Base-by-base conservation (phyloP, 2,888 invertebrate genomes). In the Patella depressa region DNA sequence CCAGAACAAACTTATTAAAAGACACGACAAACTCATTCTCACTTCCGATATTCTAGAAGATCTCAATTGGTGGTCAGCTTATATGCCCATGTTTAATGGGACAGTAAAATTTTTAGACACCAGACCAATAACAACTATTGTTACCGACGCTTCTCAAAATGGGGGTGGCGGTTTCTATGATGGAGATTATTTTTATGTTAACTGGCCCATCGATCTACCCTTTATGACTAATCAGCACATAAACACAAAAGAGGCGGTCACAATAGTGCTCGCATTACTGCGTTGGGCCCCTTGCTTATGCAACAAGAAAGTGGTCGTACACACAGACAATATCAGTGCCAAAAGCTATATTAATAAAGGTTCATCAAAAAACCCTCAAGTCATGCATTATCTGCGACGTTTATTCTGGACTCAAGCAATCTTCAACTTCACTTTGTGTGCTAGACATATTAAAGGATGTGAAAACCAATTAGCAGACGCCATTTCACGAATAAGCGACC, bases 181-280 rank as follows among this genome's bases (percentile, higher is more conserved):
- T 2, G 72, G 72, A 45, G 72, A 72, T 17, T 72, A 53, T 29
- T 72, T 72, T 72, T 72, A 72, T 24, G 45, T 19, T 12, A 72
- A 72, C 24, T 72, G 72, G 72, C 45, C 45, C 34, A 72, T 72
- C 45, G 72, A 72, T 45, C 53, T 29, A 5, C 72, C 34, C 45
- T 29, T 34, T 12, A n/a, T 72, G 72, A 45, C 53, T 19, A 72
- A 45, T 11, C 45, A n/a, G 34, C 72, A 72, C 45, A 72, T 72
- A 29, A 72, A 72, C 53, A n/a, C 24, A n/a, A 72, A 72, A 45
- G 29, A 72, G 45, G 45, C 53, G n/a, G 34, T 72, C n/a, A n/a
- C 72, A 19, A 45, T 72, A 45, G 29, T 45, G n/a, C 0, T 72
- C 9, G 72, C 29, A 9, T n/a, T 72, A n/a, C 34, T 45, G 53